These are phyloP conservation scores for Hyphantria cunea DNA, from an alignment of 1,140 invertebrate species.

Conservation along the genomic window DNA sequence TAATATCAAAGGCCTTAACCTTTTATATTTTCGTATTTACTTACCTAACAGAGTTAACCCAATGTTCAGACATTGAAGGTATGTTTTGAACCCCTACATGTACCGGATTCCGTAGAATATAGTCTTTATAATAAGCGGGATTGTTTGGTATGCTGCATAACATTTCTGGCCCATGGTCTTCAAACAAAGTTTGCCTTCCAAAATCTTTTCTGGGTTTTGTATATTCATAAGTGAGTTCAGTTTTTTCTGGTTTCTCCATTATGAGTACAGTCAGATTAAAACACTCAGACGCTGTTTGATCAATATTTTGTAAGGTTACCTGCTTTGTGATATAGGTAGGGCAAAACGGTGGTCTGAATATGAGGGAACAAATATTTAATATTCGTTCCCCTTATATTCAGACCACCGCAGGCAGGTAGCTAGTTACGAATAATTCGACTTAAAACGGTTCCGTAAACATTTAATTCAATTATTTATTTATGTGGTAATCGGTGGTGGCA, in stretches of 20 bases:
- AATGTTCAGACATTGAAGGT: conserved; percentile 84
- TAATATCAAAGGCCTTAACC: no score
- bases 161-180: conserved; percentile 87
- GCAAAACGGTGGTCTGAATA: no score
- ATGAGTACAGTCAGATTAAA: conserved; percentile 10
- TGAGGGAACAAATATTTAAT: no score
- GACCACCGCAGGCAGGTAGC: no score
- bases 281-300: not conserved
- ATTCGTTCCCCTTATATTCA: no score
- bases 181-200: conserved; percentile 87
- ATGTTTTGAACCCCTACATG: conserved; percentile 85
- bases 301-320: not conserved
- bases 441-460: no score
- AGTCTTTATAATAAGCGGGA: conserved; percentile 85
- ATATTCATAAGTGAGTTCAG: conserved; percentile 83
- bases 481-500: no score
- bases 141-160: conserved; percentile 89
- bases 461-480: no score
- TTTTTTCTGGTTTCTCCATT: conserved; percentile 67
- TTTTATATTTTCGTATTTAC: not conserved
- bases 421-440: no score
- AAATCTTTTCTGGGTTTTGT: conserved; percentile 87
- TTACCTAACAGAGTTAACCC: conserved; percentile 84
- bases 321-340: no score
- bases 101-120: conserved; percentile 88